Base-by-base conservation (phyloP, 2,888 invertebrate species). In the Pasiphila rectangulata region DNA sequence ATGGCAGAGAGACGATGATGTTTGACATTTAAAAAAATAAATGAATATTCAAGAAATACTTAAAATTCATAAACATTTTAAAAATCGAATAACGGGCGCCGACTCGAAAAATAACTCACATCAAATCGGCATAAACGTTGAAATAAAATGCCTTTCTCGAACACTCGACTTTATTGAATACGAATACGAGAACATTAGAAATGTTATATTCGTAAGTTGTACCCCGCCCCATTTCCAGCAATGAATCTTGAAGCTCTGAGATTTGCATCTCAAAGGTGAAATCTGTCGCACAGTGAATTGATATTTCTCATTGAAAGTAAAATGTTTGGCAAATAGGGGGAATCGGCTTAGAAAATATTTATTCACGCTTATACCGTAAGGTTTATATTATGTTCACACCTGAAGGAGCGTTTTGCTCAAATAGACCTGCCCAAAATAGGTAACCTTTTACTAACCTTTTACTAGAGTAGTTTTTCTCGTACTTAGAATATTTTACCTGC, bases 261-360 rank as follows among this genome's bases (percentile, higher is more conserved):
- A 56, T 58, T 58, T 56, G 52, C 58, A 58, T 58, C 41, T 56
- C 56, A 58, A 58, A 58, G 58, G 56, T 56, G 36, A 46, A 58
- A 56, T 58, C 52, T 54, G 56, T 58, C 58, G 50, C 52, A 47
- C 44, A 52, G 48, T 40, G 56, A 54, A 58, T 56, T 54, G 52
- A 56, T 56, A 56, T 58, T 48, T 45, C 50, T 48, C 48, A 56
- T 46, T 46, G 56, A 48, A 46, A 56, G 49, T 50, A 47, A 52
- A 56, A 56, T 56, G 49, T 50, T 56, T 49, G 51, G 37, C 46
- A 47, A 56, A 56, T 55, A 55, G 48, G 49, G 38, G 43, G 35
- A 51, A 51, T 41, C 40, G 45, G 32, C 44, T 50, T 41, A 45
- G 45, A 32, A 41, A 47, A 50, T 45, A 40, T 45, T 42, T 50